Evolutionary conservation across 2,797 vertebrate genomes (phyloP).

Genomic region (Cichlasoma orientale): DNA sequence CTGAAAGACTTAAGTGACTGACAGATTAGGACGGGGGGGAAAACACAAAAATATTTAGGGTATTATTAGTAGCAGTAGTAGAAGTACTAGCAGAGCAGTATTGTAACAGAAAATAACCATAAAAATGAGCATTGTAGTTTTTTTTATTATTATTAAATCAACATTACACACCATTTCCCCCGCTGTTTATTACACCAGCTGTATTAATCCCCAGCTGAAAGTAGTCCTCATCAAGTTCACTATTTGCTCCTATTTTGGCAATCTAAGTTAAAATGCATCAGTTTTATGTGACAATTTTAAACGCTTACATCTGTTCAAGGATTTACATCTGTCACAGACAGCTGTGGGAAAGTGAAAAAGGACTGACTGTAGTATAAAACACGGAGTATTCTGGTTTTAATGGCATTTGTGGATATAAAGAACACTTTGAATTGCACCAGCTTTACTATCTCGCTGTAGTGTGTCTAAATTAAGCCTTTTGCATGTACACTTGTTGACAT

Average conservation of each 20-base stretch:
- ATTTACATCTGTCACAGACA: background rate
- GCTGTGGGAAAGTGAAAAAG: background rate
- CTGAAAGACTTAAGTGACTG: conserved; percentile 38
- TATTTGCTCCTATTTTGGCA: background rate
- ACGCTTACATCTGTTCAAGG: background rate
- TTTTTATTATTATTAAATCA: background rate
- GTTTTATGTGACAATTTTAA: conserved; percentile 3
- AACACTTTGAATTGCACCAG: background rate
- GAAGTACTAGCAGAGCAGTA: background rate
- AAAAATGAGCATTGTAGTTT: background rate
- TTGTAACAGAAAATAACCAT: background rate
- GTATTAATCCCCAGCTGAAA: background rate
- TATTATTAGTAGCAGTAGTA: background rate
- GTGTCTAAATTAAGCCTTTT: background rate
- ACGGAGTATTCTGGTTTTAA: background rate
- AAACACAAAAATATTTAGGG: background rate
- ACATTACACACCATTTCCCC: background rate
- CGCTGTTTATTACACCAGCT: background rate
- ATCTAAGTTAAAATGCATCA: background rate
- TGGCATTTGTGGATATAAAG: background rate
- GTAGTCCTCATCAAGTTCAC: background rate
- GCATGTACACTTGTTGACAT: background rate
- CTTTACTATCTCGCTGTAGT: background rate
- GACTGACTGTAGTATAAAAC: background rate
- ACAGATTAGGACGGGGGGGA: conserved; percentile 30